These are phyloP conservation scores for Cryptotis parvus DNA, from an alignment of 2,113 vertebrate species.

Conservation along the genomic window DNA sequence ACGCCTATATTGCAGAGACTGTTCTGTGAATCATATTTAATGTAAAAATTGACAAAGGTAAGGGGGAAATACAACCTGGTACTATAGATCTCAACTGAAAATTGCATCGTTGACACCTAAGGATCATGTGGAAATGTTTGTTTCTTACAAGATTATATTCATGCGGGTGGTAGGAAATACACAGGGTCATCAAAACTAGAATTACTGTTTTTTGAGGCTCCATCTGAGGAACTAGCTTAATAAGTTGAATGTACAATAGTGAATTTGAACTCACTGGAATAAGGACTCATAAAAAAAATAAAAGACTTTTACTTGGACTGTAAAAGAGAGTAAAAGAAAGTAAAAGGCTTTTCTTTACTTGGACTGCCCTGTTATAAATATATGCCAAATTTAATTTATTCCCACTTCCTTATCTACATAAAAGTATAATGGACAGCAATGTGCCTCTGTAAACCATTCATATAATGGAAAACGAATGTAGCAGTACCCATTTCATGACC, in stretches of 20 bases:
- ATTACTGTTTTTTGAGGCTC: not conserved
- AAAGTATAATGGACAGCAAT: not conserved
- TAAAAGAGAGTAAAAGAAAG: too few relatives aligned
- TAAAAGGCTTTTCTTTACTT: not conserved
- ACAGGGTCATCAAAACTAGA: not conserved
- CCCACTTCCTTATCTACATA: not conserved
- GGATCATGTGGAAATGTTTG: not conserved
- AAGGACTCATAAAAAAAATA: too few relatives aligned
- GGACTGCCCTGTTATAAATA: not conserved
- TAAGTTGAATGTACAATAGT: not conserved
- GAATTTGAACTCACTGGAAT: not conserved
- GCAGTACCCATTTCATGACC: not conserved
- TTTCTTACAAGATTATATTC: not conserved
- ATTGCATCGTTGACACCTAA: not conserved
- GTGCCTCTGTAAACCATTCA: not conserved
- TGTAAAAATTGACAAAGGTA: not conserved
- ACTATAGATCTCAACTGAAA: not conserved
- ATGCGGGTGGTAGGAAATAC: fast-evolving
- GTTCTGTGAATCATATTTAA: not conserved
- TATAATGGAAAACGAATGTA: not conserved
- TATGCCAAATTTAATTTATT: not conserved
- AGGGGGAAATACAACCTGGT: not conserved
- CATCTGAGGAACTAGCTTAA: not conserved
- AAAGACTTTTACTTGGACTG: too few relatives aligned
- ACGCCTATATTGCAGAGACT: not conserved